These are phyloP conservation scores for Rhynchophorus ferrugineus DNA, from an alignment of 1,140 invertebrate genomes.

Conservation along the genomic window DNA sequence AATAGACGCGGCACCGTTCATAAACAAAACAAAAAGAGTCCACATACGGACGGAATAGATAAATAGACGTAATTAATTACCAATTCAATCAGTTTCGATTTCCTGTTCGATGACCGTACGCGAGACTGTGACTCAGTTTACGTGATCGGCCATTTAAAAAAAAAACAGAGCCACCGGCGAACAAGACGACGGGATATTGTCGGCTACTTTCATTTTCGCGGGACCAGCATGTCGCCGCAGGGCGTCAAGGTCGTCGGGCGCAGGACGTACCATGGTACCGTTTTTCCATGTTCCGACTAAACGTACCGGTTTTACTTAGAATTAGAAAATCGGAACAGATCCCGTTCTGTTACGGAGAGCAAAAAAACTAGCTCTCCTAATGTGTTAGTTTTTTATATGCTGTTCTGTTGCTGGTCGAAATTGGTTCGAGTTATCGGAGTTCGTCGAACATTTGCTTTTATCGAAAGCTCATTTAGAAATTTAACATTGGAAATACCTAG, in stretches of 20 bases:
- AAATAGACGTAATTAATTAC: not conserved
- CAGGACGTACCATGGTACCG: not conserved
- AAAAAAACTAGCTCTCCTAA: too few relatives aligned
- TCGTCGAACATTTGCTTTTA: too few relatives aligned
- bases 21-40: not conserved
- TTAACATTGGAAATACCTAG: too few relatives aligned
- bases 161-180: not conserved
- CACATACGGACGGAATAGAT: not conserved
- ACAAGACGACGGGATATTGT: not conserved
- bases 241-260: not conserved
- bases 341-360: too few relatives aligned
- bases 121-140: not conserved
- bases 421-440: too few relatives aligned
- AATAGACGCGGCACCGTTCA: not conserved
- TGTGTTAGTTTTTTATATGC: too few relatives aligned
- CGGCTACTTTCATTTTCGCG: not conserved
- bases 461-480: too few relatives aligned
- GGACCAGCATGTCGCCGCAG: not conserved
- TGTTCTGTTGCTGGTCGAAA: too few relatives aligned
- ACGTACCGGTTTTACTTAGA: too few relatives aligned
- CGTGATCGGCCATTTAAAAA: not conserved
- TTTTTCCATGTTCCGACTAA: too few relatives aligned
- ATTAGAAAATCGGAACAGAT: too few relatives aligned
- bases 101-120: not conserved
- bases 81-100: not conserved